phyloP scores from a whole-genome alignment of 1,140 invertebrate genomes.

The Holotrichia oblita region DNA sequence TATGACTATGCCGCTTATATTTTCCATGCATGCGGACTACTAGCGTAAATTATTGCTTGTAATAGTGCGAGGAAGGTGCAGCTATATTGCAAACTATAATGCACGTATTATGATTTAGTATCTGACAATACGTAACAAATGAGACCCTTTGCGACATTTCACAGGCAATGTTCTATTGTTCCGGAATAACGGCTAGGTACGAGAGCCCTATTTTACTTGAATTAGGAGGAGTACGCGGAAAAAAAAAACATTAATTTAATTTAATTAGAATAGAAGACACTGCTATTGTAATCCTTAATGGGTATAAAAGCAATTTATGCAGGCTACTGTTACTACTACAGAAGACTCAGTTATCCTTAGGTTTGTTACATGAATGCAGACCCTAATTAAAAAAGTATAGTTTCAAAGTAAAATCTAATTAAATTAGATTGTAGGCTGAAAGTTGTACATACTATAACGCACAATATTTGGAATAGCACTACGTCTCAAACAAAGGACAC shows the following conservation, averaged over 20 bases:
- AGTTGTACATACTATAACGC: too few species aligned
- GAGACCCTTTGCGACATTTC: neutral
- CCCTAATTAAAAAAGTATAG: too few species aligned
- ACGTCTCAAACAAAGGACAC: too few species aligned
- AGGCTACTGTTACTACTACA: too few species aligned
- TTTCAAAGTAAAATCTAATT: too few species aligned
- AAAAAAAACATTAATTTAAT: neutral
- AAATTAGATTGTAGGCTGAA: too few species aligned
- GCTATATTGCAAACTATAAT: neutral
- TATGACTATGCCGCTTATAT: neutral
- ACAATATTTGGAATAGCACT: too few species aligned
- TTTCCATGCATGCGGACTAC: neutral
- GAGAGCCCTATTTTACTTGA: neutral
- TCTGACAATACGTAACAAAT: neutral
- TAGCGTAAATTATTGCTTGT: slow-evolving; percentile 1
- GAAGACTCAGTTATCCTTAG: too few species aligned
- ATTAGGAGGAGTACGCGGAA: neutral
- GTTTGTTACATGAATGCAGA: too few species aligned
- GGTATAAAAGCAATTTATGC: too few species aligned
- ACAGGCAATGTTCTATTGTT: neutral
- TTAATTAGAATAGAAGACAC: neutral
- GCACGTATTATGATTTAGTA: neutral
- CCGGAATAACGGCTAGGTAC: neutral
- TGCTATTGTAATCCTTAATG: too few species aligned
- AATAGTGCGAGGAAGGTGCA: slow-evolving; percentile 12